Evolutionary conservation across 1,140 invertebrate genomes (phyloP), one percentile per base, ranked within the genome.

Genomic region (Delia radicum): DNA sequence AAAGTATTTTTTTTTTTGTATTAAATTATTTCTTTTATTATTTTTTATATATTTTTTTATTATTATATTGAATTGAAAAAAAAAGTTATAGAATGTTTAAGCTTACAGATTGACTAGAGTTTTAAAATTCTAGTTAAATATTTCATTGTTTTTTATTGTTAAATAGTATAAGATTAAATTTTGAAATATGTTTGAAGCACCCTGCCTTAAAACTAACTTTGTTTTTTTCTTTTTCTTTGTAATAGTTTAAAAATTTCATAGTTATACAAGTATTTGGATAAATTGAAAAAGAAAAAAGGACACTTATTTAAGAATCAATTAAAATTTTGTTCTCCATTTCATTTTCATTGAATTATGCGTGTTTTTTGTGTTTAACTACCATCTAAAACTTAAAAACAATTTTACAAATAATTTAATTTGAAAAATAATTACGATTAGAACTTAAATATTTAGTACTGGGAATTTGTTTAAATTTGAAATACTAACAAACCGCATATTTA

Each of bases 21-120:
- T n/a, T n/a, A n/a, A n/a, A n/a, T n/a, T n/a, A n/a, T 37, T 37
- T 3, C 33, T 37, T 2, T 13, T 3, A 37, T 13, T 10, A 37
- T 2, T 37, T 37, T 37, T 37, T 10, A 48, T 15, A 48, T 48
- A n/a, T 48, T 18, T 55, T 21, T 63, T 76, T 75, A 79, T 78
- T 81, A 77, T 78, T 80, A 79, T 63, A 37, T 71, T 80, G 79
- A 77, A 78, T 75, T 78, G 75, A 80, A 82, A 77, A 81, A 80
- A 79, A 80, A 83, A 82, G 83, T 77, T 80, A 80, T 79, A 82
- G 82, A 82, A 81, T 81, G 82, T 81, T 81, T 83, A 78, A 48
- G 75, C 82, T 81, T 82, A 82, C 13, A 75, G 18, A 69, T 69
- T 69, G 65, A 69, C 65, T 69, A 69, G 65, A 69, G 65, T 33